phyloP scores from a whole-genome alignment of 2,797 vertebrate species.

The Ataeniobius toweri region DNA sequence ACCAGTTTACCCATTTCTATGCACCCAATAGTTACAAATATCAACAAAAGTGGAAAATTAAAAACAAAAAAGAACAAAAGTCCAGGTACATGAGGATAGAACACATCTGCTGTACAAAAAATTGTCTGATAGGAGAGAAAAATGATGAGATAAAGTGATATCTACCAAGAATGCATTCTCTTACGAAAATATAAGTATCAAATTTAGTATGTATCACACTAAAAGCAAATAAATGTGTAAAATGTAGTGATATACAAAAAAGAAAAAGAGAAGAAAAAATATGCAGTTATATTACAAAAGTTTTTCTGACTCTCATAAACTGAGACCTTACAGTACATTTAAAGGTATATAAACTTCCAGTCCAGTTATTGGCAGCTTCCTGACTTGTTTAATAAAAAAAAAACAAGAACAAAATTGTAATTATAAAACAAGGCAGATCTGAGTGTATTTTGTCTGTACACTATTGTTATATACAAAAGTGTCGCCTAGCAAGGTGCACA shows the following conservation, averaged over 20 bases:
- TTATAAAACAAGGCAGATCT: constrained; percentile 93
- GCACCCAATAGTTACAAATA: constrained; percentile 98
- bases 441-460: constrained; percentile 84
- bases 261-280: constrained; percentile 79
- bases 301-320: constrained; percentile 92
- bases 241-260: constrained; percentile 93
- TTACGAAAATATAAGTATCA: constrained; percentile 99
- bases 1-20: constrained; percentile 97
- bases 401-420: constrained; percentile 78
- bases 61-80: constrained; percentile 79
- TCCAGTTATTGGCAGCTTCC: constrained; percentile 93
- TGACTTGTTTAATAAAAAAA: constrained; percentile 81
- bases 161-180: constrained; percentile 99
- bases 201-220: constrained; percentile 99
- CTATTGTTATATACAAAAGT: constrained; percentile 96
- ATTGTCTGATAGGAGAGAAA: constrained; percentile 71
- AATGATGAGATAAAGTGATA: constrained; percentile 99
- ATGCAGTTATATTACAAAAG: constrained; percentile 95
- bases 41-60: constrained; percentile 83
- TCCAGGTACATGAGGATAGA: constrained; percentile 92
- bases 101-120: constrained; percentile 97
- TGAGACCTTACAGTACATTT: constrained; percentile 99
- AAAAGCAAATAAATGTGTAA: constrained; percentile 98
- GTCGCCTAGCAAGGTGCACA: constrained; percentile 88
- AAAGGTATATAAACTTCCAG: constrained; percentile 97